Evolutionary conservation across 2,113 vertebrate genomes (phyloP).

Genomic region (Phainopepla nitens): DNA sequence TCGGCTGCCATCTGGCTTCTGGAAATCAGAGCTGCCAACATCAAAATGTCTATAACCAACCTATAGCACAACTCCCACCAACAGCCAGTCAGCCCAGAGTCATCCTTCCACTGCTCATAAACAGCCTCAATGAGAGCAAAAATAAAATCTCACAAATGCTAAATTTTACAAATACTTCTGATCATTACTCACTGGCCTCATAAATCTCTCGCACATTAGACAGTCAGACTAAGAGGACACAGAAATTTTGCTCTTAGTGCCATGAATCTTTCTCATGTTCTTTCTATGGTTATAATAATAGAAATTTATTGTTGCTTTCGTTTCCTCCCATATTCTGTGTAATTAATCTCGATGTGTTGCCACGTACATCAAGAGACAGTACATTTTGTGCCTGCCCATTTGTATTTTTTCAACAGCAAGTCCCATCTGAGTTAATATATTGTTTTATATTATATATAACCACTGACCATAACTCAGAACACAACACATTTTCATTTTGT

Average conservation of each 20-base stretch:
- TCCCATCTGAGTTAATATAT: constrained; percentile 72
- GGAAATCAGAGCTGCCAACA: background rate
- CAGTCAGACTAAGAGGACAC: constrained; percentile 36
- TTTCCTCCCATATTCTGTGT: constrained; percentile 20
- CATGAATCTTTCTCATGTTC: constrained; percentile 41
- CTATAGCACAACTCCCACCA: background rate
- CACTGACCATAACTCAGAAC: constrained; percentile 72
- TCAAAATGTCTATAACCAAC: background rate
- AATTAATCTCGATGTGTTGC: constrained; percentile 48
- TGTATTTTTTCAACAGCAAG: constrained; percentile 28
- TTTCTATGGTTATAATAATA: constrained; percentile 30
- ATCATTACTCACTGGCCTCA: background rate
- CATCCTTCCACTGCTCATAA: background rate
- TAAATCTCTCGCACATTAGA: constrained; percentile 42
- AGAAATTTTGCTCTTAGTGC: constrained; percentile 26
- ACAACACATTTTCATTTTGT: constrained; percentile 75
- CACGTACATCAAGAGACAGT: constrained; percentile 2
- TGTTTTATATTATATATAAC: constrained; percentile 65
- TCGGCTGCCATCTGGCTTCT: background rate
- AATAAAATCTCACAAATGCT: constrained; percentile 23
- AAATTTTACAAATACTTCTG: constrained; percentile 26
- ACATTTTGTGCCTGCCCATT: constrained; percentile 43
- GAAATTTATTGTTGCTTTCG: constrained; percentile 54
- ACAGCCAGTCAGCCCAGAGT: background rate
- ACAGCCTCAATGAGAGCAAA: background rate